Percentiles rank a stretch among this genome's conserved stretches.
phyloP scores from a whole-genome alignment of 2,888 invertebrate species.

The Teleogryllus oceanicus region DNA sequence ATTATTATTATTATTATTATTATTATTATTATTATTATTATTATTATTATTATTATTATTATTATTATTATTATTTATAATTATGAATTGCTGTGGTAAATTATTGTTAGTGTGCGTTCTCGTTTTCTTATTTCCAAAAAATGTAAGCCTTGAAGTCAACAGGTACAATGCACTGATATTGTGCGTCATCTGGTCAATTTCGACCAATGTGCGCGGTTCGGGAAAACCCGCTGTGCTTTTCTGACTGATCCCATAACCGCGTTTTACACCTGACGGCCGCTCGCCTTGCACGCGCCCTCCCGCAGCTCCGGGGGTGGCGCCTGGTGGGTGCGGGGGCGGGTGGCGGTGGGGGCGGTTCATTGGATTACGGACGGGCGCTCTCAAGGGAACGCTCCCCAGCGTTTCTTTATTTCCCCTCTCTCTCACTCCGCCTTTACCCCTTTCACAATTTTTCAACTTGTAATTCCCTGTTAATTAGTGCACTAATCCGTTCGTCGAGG shows the following conservation, averaged over 20 bases:
- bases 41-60: background rate
- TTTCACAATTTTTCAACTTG: background rate
- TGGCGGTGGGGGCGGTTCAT: background rate
- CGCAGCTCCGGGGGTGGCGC: too few species aligned
- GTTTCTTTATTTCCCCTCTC: background rate
- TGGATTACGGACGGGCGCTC: background rate
- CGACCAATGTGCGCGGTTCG: background rate
- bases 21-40: too few species aligned
- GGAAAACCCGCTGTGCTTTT: conserved; percentile 5
- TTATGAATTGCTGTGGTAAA: background rate
- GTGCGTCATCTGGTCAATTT: too few species aligned
- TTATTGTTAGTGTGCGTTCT: background rate
- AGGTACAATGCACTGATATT: too few species aligned
- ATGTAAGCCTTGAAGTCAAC: too few species aligned
- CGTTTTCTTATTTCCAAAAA: too few species aligned
- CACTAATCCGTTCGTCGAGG: background rate
- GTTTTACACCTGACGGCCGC: background rate
- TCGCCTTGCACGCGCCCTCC: background rate
- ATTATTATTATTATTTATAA: background rate
- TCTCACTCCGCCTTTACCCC: background rate
- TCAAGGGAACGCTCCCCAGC: background rate
- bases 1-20: too few species aligned
- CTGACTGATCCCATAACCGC: background rate
- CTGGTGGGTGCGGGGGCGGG: background rate
- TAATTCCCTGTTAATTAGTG: conserved; percentile 11